A percentile compares a stretch with the other conserved stretches of the same genome.
Evolutionary conservation across 2,797 vertebrate species (phyloP).

Genomic region (Anniella stebbinsi): DNA sequence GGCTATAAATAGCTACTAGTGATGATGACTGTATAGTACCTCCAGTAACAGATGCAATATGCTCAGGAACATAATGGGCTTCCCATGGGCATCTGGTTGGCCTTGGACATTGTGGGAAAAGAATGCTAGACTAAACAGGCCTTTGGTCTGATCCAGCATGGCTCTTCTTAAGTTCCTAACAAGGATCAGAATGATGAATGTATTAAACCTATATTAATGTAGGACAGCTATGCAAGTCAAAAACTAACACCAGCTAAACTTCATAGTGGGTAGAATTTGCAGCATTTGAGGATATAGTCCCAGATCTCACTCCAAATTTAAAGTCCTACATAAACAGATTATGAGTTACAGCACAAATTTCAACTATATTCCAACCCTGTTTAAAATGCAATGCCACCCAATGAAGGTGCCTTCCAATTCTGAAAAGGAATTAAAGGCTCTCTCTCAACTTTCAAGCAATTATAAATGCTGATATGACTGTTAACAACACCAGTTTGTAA

Average conservation of each 20-base stretch:
- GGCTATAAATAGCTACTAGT: too few relatives aligned
- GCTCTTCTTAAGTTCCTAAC: too few relatives aligned
- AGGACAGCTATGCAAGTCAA: neutral
- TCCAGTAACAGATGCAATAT: too few relatives aligned
- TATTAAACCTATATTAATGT: neutral
- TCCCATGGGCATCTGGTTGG: too few relatives aligned
- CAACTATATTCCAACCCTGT: neutral
- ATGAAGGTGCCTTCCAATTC: neutral
- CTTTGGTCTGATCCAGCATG: too few relatives aligned
- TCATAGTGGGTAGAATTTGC: neutral
- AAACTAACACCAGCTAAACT: neutral
- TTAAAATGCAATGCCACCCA: neutral
- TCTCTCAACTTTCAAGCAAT: neutral
- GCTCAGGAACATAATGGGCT: too few relatives aligned
- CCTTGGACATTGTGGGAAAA: too few relatives aligned
- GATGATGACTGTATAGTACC: too few relatives aligned
- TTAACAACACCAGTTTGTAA: neutral
- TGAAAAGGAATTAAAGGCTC: neutral
- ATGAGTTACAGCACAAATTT: neutral
- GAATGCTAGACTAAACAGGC: too few relatives aligned
- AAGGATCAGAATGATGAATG: neutral
- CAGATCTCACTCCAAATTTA: neutral
- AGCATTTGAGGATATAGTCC: neutral
- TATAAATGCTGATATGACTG: neutral
- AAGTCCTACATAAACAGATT: neutral